phyloP scores from a whole-genome alignment of 2,113 vertebrate genomes.

The Accipiter virgatus region DNA sequence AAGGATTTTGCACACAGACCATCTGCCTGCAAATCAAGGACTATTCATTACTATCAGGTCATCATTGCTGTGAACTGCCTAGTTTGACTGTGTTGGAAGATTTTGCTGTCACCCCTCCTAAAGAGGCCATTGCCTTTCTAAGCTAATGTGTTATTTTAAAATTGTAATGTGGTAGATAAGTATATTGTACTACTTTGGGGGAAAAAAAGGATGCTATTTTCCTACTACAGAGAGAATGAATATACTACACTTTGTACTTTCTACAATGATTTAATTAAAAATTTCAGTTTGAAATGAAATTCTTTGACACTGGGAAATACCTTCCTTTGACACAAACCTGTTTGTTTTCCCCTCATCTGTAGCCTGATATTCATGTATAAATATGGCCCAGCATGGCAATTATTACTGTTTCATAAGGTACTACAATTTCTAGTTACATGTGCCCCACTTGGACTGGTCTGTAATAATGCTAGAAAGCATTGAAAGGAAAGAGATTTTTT shows the following conservation, averaged over 20 bases:
- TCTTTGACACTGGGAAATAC: neutral
- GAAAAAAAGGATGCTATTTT: fast-evolving
- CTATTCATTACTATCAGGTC: neutral
- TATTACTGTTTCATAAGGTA: neutral
- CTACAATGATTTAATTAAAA: neutral
- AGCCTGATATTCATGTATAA: neutral
- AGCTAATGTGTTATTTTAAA: neutral
- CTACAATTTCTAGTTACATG: neutral
- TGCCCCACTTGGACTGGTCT: neutral
- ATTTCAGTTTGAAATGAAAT: neutral
- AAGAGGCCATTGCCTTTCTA: neutral
- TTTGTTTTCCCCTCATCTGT: neutral
- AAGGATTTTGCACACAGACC: neutral
- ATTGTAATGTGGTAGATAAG: neutral
- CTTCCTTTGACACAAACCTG: neutral
- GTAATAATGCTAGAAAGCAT: slow-evolving; percentile 27
- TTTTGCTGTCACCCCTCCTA: neutral
- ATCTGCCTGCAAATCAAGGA: neutral
- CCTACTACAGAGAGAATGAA: neutral
- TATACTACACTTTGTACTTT: neutral
- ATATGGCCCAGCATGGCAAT: neutral
- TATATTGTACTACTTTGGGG: neutral
- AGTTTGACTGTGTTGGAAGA: neutral
- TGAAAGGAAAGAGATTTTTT: neutral
- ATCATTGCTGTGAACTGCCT: neutral